Evolutionary conservation across 1,140 invertebrate genomes (phyloP), one percentile per base, ranked within the genome.

Genomic region (Drosophila triauraria): DNA sequence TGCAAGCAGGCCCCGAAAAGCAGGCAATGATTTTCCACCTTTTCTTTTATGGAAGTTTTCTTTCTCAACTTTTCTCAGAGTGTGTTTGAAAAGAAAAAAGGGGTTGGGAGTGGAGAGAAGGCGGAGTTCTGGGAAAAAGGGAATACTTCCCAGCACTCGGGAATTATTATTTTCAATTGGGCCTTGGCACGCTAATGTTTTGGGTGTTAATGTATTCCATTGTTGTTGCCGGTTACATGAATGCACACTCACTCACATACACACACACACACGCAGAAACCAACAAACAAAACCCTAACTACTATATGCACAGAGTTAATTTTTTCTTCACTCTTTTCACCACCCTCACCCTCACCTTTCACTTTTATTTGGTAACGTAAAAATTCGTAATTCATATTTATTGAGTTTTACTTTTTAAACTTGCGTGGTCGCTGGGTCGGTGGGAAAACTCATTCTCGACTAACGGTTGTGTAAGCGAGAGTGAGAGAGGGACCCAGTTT

Each of bases 311-410:
- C 15, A 10, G 20, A 56, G 43, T 74, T 74, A 40, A 58, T 71
- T 50, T 62, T 69, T 63, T 70, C 46, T 46, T 2, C 40, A 54
- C n/a, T 13, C 17, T n/a, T 51, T 40, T 27, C 6, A 20, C 25
- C 13, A 9, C n/a, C 1, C 12, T 38, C 4, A 20, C 3, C 12
- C 32, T 23, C 43, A 48, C 58, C 44, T 50, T 60, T 60, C 58
- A 60, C 27, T 60, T 60, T 60, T 51, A 32, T 60, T 60, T 51
- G 43, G 23, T 51, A 60, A 68, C 71, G 56, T 60, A 30, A 71
- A 67, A 75, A 69, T 63, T 75, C 64, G 62, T 79, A 75, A 60
- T 79, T 80, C 78, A 68, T 80, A 79, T 79, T 75, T 80, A 80
- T 80, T 60, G 62, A 63, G 47, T 60, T 78, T 53, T 48, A 50